Percentiles rank a stretch among this genome's conserved stretches.
Evolutionary conservation across 2,113 vertebrate species (phyloP).

Genomic region (Oceanodroma tethys): DNA sequence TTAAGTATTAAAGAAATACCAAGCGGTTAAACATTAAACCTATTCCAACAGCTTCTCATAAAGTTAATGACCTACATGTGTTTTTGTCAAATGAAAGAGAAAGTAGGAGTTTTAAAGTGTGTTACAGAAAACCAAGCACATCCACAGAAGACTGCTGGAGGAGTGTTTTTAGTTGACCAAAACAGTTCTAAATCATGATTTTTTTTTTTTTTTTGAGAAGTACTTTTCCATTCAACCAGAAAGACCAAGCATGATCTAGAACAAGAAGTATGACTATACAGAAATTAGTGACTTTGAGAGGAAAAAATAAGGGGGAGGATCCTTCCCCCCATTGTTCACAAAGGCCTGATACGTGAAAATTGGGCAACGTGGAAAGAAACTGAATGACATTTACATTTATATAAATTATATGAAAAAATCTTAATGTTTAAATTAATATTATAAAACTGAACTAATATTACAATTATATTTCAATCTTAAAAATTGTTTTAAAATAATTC

Average conservation of each 20-base stretch:
- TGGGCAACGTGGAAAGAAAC: background rate
- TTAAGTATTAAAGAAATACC: background rate
- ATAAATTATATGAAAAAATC: background rate
- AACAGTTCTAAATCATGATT: background rate
- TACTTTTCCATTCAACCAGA: background rate
- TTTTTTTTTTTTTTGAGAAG: background rate
- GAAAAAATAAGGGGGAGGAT: background rate
- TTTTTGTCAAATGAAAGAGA: background rate
- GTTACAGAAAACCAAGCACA: background rate
- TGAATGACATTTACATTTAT: background rate
- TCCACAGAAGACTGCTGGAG: background rate
- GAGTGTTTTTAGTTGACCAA: background rate
- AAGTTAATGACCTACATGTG: background rate
- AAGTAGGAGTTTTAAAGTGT: background rate
- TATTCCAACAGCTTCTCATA: background rate
- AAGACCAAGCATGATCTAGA: background rate
- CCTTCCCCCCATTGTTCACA: background rate
- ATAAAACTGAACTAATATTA: background rate
- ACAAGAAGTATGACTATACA: background rate
- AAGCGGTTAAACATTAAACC: slow-evolving; percentile 47
- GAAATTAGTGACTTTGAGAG: background rate
- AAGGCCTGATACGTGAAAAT: background rate
- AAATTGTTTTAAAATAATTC: background rate
- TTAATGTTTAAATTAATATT: background rate
- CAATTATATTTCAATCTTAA: background rate